A percentile compares a stretch with the other conserved stretches of the same genome.
Conservation (phyloP, 2,797 vertebrate species). For the Catostomus latipinnis region DNA sequence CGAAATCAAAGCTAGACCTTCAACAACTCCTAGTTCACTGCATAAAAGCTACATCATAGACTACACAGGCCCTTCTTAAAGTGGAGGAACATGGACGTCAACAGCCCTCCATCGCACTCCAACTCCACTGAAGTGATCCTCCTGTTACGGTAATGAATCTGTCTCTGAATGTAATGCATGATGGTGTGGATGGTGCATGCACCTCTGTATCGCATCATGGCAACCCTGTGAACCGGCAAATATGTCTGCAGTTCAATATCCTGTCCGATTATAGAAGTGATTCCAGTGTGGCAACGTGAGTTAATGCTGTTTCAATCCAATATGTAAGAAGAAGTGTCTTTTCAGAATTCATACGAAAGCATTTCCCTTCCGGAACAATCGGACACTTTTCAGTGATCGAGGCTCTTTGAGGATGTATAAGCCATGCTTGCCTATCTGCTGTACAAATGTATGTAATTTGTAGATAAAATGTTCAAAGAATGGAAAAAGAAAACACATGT, state of each 20-base stretch:
- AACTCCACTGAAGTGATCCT: not conserved
- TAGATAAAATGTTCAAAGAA: conserved; percentile 86
- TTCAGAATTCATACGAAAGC: conserved; percentile 8
- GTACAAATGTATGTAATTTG: conserved; percentile 92
- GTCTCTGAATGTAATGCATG: conserved; percentile 84
- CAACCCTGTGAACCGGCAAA: conserved; percentile 4
- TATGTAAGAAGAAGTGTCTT: not conserved
- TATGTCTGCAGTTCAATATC: conserved; percentile 11
- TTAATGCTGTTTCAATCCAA: not conserved
- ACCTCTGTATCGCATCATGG: conserved; percentile 65
- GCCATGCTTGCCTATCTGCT: conserved; percentile 94
- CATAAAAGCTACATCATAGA: not conserved
- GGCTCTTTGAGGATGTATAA: conserved; percentile 91
- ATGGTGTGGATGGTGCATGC: conserved; percentile 86
- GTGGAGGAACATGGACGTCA: conserved; percentile 66
- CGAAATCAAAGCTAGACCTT: conserved; percentile 27
- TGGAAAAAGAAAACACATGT: conserved; percentile 68
- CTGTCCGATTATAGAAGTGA: not conserved
- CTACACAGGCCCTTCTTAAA: not conserved
- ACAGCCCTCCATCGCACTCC: conserved; percentile 73
- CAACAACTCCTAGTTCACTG: conserved; percentile 11
- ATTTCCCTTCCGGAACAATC: conserved; percentile 42
- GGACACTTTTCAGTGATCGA: conserved; percentile 84
- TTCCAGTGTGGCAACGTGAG: not conserved
- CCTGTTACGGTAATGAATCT: conserved; percentile 71